A percentile compares a stretch with the other conserved stretches of the same genome.
These are phyloP conservation scores for Torymus tubicola DNA, from an alignment of 2,888 invertebrate genomes.

Conservation along the genomic window DNA sequence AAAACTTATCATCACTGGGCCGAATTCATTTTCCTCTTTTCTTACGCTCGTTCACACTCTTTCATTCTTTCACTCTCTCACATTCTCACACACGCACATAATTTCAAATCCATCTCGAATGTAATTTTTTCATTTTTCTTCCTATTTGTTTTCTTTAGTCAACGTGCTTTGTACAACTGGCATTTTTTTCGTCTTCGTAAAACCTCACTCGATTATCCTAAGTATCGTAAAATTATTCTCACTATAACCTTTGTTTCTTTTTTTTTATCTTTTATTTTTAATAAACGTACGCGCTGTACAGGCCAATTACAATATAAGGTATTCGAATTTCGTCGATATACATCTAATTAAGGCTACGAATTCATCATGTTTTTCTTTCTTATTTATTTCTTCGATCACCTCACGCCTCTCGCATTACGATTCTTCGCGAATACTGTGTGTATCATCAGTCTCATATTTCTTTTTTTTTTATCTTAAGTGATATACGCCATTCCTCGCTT, in stretches of 20 bases:
- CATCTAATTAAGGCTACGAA: constrained; percentile 70
- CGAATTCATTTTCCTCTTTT: constrained; percentile 55
- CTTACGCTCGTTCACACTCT: constrained; percentile 48
- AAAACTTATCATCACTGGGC: constrained; percentile 63
- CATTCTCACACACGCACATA: constrained; percentile 22
- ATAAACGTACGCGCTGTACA: constrained; percentile 53
- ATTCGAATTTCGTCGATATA: constrained; percentile 58
- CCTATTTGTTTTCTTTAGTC: constrained; percentile 26
- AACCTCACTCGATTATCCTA: constrained; percentile 66
- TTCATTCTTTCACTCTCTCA: constrained; percentile 10
- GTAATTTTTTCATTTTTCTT: constrained; percentile 35
- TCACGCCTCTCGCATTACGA: constrained; percentile 63
- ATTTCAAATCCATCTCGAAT: constrained; percentile 37
- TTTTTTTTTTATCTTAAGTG: constrained; percentile 59
- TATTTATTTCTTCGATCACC: constrained; percentile 5
- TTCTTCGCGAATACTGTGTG: constrained; percentile 74
- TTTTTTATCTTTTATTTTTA: constrained; percentile 14
- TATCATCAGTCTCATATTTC: constrained; percentile 74
- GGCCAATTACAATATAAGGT: constrained; percentile 52
- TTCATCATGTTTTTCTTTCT: not conserved
- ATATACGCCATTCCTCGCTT: constrained; percentile 46
- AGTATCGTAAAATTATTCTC: constrained; percentile 72
- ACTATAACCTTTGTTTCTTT: constrained; percentile 63
- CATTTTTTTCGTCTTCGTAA: constrained; percentile 64
- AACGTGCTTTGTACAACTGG: constrained; percentile 71